Evolutionary conservation across 2,113 vertebrate species (phyloP).

Genomic region (Dryoscopus gambensis): DNA sequence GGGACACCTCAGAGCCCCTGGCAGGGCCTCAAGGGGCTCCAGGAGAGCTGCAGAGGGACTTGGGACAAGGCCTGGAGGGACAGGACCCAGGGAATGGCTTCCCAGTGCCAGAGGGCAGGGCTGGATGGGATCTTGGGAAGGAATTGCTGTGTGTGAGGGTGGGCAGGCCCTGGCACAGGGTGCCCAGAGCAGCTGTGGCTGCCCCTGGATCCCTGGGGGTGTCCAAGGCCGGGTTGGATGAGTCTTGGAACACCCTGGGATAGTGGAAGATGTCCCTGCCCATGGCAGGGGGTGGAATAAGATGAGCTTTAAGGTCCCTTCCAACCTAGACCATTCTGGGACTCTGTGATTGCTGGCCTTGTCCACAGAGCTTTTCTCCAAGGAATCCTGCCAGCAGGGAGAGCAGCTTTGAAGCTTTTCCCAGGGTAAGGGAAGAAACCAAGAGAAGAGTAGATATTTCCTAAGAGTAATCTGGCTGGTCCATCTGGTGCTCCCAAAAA

Average conservation of each 20-base stretch:
- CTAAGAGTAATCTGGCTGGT: neutral
- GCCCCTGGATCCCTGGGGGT: neutral
- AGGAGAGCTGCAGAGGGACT: neutral
- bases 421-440: neutral
- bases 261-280: neutral
- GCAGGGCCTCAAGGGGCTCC: neutral
- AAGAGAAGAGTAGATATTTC: constrained; percentile 21
- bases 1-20: neutral
- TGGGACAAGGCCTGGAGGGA: accelerated
- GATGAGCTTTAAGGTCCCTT: neutral
- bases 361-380: neutral
- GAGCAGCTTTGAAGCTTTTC: neutral
- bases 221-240: accelerated
- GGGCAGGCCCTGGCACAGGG: accelerated
- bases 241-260: neutral
- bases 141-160: accelerated
- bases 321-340: neutral
- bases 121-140: accelerated
- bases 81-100: neutral
- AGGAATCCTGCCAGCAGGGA: neutral
- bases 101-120: neutral
- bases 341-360: neutral
- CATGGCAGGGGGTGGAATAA: neutral
- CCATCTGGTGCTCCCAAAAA: neutral
- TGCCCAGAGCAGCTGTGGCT: neutral